These are phyloP conservation scores for Eumeta japonica DNA, from an alignment of 1,140 invertebrate genomes.

Conservation along the genomic window DNA sequence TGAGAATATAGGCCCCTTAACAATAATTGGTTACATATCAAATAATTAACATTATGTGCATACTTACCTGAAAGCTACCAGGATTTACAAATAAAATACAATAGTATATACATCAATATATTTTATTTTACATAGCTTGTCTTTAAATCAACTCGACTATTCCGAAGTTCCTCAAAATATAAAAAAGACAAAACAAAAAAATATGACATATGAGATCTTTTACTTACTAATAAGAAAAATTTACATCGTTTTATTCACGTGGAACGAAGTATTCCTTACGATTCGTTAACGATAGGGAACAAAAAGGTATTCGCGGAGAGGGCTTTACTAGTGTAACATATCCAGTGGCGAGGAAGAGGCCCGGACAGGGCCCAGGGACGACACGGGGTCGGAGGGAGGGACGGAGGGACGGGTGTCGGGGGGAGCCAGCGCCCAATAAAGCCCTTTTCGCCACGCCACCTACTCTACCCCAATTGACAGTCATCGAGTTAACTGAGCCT, in stretches of 20 bases:
- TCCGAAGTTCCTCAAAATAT: slow-evolving; percentile 57
- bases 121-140: slow-evolving; percentile 57
- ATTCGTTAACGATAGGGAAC: slow-evolving; percentile 39
- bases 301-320: slow-evolving; percentile 28
- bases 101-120: slow-evolving; percentile 54
- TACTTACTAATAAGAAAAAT: slow-evolving; percentile 56
- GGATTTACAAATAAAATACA: slow-evolving; percentile 25
- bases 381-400: not conserved
- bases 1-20: too few relatives aligned
- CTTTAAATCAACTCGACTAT: slow-evolving; percentile 56
- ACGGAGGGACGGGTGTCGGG: not conserved
- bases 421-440: slow-evolving; percentile 6
- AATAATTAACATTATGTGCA: too few relatives aligned
- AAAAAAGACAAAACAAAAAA: slow-evolving; percentile 59
- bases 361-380: not conserved
- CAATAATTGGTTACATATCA: too few relatives aligned
- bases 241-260: slow-evolving; percentile 51
- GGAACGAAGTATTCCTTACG: slow-evolving; percentile 51
- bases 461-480: slow-evolving; percentile 49
- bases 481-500: slow-evolving; percentile 32
- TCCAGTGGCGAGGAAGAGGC: not conserved
- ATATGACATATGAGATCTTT: slow-evolving; percentile 57
- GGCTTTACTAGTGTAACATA: slow-evolving; percentile 23
- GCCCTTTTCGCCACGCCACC: slow-evolving; percentile 19
- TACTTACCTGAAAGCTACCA: too few relatives aligned